Percentiles rank a stretch among this genome's conserved stretches.
phyloP scores from a whole-genome alignment of 2,113 vertebrate genomes.

The Cyphomyrus plagiostoma region DNA sequence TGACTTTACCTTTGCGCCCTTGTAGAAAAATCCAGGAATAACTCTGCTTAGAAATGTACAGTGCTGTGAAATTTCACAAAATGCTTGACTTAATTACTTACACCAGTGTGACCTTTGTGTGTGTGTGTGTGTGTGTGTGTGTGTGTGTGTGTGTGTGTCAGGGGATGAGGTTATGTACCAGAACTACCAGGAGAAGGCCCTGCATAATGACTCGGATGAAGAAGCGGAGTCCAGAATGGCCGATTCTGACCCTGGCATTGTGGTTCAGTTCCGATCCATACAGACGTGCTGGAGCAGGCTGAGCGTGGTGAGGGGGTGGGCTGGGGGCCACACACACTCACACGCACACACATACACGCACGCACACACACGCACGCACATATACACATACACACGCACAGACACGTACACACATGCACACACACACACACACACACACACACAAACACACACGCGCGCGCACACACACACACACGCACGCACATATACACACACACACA shows the following conservation, averaged over 20 bases:
- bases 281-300: slow-evolving; percentile 90
- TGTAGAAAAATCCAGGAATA: background rate
- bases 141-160: slow-evolving; percentile 40
- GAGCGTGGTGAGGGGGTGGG: slow-evolving; percentile 69
- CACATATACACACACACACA: background rate
- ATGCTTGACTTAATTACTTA: background rate
- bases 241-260: slow-evolving; percentile 65
- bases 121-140: slow-evolving; percentile 13
- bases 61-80: background rate
- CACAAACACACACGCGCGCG: background rate
- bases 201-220: slow-evolving; percentile 90
- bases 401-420: background rate
- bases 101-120: background rate
- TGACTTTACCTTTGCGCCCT: background rate
- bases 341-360: background rate
- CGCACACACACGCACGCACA: background rate
- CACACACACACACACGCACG: background rate
- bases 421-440: background rate
- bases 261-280: slow-evolving; percentile 77
- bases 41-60: background rate
- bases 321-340: background rate
- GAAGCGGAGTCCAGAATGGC: slow-evolving; percentile 69
- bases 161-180: slow-evolving; percentile 90
- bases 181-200: slow-evolving; percentile 93
- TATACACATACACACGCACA: background rate